Evolutionary conservation across 2,888 invertebrate genomes (phyloP), one percentile per base, ranked within the genome.

Genomic region (Caenorhabditis macrosperma): DNA sequence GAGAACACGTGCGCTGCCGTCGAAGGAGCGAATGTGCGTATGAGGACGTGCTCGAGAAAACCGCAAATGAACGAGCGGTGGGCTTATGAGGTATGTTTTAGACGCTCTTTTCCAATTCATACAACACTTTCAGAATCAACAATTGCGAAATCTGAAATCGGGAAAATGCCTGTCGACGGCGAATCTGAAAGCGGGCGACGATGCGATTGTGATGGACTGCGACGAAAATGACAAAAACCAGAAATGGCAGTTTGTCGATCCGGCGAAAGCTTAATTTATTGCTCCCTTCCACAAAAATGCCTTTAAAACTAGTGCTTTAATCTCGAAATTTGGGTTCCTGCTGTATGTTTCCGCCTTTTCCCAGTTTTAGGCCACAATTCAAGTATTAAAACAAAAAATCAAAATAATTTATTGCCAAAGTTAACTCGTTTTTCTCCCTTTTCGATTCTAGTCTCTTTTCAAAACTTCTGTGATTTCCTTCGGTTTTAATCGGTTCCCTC

Each of bases 121-220:
- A 44, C 12, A 15, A 2, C 15, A 38, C 10, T 74, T 83, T 35
- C 82, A 88, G 77, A 86, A 87, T 17, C 85, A 85, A 17, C 87
- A 87, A 52, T 87, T 92, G 12, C 75, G 87, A 17, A 90, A 92
- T 85, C 76, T 82, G n/a, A 78, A 74, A 17, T 90, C 89, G 57
- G 90, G 91, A 9, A 86, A 89, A 66, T 92, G 92, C 84, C 85
- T 92, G 59, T 91, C 92, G 71, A 86, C 86, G 3, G 88, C 85
- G 0, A 88, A 87, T 26, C 78, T 91, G 17, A 88, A 90, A 38
- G 89, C 89, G 26, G 88, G 90, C 1, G 91, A 91, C 17, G 83
- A 86, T 75, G 88, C 91, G 0, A 69, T 86, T 12, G 85, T 91
- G 12, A 88, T 83, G 50, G 64, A 74, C 1, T 86, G 86, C 30